Base-by-base conservation (phyloP, 2,888 invertebrate genomes). In the Labia minor region DNA sequence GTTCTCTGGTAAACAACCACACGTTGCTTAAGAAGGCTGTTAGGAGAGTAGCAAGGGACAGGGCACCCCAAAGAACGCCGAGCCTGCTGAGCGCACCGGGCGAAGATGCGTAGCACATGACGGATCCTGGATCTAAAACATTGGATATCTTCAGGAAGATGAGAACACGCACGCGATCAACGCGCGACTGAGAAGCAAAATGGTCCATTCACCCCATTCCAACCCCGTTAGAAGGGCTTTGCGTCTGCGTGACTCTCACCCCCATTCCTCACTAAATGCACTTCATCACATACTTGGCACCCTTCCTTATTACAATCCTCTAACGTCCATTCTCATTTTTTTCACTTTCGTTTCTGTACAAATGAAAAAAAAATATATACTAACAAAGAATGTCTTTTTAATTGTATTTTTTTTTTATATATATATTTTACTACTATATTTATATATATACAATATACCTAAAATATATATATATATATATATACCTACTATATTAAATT, bases 1-100 rank as follows among this genome's bases (percentile, higher is more conserved):
- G 80, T 72, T 81, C 81, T 70, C 76, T 76, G 61, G 81, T 80
- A 74, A 78, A 79, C 65, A 81, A 76, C 81, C 81, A 81, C 64
- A 79, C 77, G 69, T 79, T 78, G 74, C 79, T 78, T 69, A 79
- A 77, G 72, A 81, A 80, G 18, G 80, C 80, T 33, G 80, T 76
- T 67, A 80, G 74, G 18, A 81, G 74, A 18, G 79, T 78, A 67
- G 74, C 77, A 67, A 80, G 73, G 10, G 80, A 79, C 65, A 78
- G 72, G 67, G 79, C 72, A n/a, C 81, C 81, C 74, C 78, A 77
- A 65, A 79, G 74, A 68, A 81, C 74, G 66, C 80, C 80, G 69
- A 79, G 74, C 62, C 81, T 77, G 70, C 80, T 79, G 67, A 78
- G 73, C 21, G 74, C 74, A 68, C 75, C 67, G 65, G 69, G 68